phyloP scores from a whole-genome alignment of 2,888 invertebrate species.

The Cerastis rubricosa region DNA sequence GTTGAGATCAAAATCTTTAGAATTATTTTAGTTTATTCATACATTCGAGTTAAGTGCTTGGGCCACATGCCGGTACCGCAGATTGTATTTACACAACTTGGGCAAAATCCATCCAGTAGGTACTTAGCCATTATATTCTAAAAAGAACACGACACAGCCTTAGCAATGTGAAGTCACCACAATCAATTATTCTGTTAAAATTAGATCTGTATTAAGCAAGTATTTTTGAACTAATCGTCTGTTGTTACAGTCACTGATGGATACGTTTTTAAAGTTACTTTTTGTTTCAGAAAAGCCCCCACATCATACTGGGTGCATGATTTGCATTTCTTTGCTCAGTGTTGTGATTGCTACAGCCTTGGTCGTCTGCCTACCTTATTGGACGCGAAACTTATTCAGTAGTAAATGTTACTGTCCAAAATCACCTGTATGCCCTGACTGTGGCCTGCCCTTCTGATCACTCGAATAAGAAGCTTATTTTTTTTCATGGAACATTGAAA shows the following conservation, averaged over 20 bases:
- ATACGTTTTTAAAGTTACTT: constrained; percentile 2
- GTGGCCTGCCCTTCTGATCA: constrained; percentile 68
- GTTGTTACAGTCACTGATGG: background rate
- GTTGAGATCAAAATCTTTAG: too few relatives aligned
- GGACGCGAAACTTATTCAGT: constrained; percentile 66
- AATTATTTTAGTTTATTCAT: background rate
- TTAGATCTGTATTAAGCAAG: constrained; percentile 48
- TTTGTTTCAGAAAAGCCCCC: constrained; percentile 64
- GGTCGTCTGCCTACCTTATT: constrained; percentile 73
- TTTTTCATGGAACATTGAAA: background rate
- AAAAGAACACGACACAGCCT: background rate
- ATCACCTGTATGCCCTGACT: constrained; percentile 71
- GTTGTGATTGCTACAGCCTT: constrained; percentile 70
- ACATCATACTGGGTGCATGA: constrained; percentile 69
- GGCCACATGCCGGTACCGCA: background rate
- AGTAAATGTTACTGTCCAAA: constrained; percentile 71
- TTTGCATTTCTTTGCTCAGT: constrained; percentile 77
- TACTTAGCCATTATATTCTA: background rate
- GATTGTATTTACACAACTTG: background rate
- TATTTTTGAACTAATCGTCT: constrained; percentile 29
- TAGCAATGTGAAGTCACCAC: background rate
- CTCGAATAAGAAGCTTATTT: background rate
- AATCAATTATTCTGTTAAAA: constrained; percentile 8
- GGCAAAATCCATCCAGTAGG: background rate
- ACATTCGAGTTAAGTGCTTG: background rate